phyloP scores from a whole-genome alignment of 2,113 vertebrate species.

The Pyrgilauda ruficollis region DNA sequence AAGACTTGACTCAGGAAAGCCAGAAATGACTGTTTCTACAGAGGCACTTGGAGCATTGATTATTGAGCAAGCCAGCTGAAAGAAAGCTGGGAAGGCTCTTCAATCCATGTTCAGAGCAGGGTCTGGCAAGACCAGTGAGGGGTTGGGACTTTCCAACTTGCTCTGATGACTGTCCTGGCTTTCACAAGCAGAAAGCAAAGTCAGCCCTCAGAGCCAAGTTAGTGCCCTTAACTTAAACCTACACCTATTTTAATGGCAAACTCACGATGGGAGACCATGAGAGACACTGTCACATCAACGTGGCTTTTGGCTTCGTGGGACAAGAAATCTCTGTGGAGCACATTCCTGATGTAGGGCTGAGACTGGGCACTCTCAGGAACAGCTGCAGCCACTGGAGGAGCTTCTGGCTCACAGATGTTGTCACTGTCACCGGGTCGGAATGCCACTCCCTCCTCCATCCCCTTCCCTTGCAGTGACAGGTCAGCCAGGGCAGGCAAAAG shows the following conservation, averaged over 20 bases:
- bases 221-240: neutral
- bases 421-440: neutral
- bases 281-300: accelerated
- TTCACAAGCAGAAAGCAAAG: neutral
- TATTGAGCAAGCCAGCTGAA: neutral
- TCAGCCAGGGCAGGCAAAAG: neutral
- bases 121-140: neutral
- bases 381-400: neutral
- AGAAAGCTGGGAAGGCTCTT: neutral
- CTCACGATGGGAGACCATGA: neutral
- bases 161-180: neutral
- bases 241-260: neutral
- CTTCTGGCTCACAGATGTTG: constrained; percentile 15
- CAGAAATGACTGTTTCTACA: neutral
- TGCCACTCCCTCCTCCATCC: neutral
- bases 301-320: neutral
- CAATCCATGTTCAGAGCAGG: neutral
- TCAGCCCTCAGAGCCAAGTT: neutral
- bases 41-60: neutral
- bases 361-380: neutral
- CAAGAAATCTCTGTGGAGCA: neutral
- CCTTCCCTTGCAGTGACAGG: neutral
- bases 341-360: neutral
- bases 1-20: neutral
- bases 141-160: neutral